Conservation (phyloP, 2,888 invertebrate genomes). For the Baronia brevicornis region DNA sequence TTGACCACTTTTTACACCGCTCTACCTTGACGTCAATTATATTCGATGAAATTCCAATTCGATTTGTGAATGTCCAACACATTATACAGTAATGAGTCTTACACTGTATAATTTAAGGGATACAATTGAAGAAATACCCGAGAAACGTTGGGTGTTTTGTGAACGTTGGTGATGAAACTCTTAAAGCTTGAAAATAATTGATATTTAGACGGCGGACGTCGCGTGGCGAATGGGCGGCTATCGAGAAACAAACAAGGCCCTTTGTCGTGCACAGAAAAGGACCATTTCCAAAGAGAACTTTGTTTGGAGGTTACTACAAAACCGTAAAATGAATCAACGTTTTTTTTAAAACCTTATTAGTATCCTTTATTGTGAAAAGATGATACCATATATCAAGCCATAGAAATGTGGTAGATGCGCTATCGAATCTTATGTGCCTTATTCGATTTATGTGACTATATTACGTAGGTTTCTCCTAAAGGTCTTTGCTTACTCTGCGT, state of each 20-base stretch:
- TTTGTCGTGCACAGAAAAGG: constrained; percentile 2
- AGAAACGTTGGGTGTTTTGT: neutral
- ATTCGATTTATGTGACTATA: no score
- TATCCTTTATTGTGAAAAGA: no score
- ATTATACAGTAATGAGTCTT: constrained; percentile 7
- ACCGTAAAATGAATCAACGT: no score
- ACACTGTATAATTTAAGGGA: neutral
- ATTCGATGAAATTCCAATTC: constrained; percentile 56
- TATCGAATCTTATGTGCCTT: no score
- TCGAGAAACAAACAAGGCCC: constrained; percentile 29
- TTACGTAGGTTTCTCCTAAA: no score
- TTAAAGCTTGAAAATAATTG: constrained; percentile 58
- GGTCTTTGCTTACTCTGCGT: no score
- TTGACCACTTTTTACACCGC: constrained; percentile 25
- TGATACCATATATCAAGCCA: no score
- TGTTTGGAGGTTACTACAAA: no score
- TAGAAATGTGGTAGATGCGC: no score
- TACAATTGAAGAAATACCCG: neutral
- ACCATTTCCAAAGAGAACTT: no score
- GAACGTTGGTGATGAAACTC: constrained; percentile 31
- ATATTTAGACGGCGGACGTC: constrained; percentile 42
- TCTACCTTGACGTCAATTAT: constrained; percentile 50
- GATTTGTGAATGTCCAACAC: constrained; percentile 10
- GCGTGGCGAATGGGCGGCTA: constrained; percentile 24
- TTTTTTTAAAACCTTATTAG: no score